Evolutionary conservation across 2,888 invertebrate genomes (phyloP).

Genomic region (Theretra japonica): DNA sequence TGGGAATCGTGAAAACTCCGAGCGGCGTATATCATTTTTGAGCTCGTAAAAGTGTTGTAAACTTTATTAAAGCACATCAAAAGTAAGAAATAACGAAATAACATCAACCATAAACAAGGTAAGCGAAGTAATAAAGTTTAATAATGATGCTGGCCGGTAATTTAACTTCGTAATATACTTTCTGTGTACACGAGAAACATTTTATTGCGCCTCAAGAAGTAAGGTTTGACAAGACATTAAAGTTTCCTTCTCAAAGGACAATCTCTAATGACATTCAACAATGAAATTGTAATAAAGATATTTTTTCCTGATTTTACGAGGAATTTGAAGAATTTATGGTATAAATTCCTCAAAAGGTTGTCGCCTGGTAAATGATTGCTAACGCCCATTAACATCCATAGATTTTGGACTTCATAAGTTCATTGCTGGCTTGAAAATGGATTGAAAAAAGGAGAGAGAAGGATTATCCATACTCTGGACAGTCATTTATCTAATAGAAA

Average conservation of each 20-base stretch:
- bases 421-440: too few species aligned
- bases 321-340: too few species aligned
- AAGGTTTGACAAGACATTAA: slow-evolving; percentile 52
- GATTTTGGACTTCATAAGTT: too few species aligned
- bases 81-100: slow-evolving; percentile 49
- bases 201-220: slow-evolving; percentile 47
- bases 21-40: slow-evolving; percentile 39
- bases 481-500: too few species aligned
- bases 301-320: not conserved
- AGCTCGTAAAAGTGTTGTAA: slow-evolving; percentile 44
- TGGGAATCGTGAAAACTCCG: slow-evolving; percentile 31
- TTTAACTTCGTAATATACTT: slow-evolving; percentile 67
- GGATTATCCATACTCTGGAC: too few species aligned
- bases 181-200: slow-evolving; percentile 51
- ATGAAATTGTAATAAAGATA: not conserved
- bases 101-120: slow-evolving; percentile 49
- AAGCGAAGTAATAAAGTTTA: slow-evolving; percentile 53
- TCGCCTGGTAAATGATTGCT: too few species aligned
- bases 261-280: slow-evolving; percentile 9
- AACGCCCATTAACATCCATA: too few species aligned
- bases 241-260: slow-evolving; percentile 7
- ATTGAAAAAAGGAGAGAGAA: too few species aligned
- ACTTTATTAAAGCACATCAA: slow-evolving; percentile 49
- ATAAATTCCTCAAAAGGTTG: too few species aligned
- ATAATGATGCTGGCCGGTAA: slow-evolving; percentile 56